phyloP scores from a whole-genome alignment of 2,888 invertebrate species.

The Andrena camellia region DNA sequence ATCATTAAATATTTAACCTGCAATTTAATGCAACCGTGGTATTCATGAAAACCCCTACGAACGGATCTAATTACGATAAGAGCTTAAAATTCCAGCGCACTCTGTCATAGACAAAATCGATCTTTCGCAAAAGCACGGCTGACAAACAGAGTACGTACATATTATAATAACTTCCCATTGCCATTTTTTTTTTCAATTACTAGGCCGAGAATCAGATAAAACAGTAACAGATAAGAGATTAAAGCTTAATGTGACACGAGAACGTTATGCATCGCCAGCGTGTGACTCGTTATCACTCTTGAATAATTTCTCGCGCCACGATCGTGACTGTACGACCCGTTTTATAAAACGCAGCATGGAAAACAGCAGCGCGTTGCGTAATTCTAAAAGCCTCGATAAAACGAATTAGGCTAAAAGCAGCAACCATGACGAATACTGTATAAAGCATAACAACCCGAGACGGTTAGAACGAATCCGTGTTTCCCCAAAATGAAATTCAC shows the following conservation, averaged over 20 bases:
- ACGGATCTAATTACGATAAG: constrained; percentile 7
- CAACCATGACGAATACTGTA: neutral
- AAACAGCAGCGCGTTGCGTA: neutral
- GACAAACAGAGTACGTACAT: neutral
- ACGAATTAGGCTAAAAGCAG: neutral
- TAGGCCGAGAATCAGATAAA: neutral
- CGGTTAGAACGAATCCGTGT: neutral
- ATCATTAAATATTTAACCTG: too few relatives aligned
- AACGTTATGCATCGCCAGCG: constrained; percentile 12
- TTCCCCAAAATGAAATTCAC: neutral
- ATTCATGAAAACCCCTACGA: neutral
- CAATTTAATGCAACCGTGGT: too few relatives aligned
- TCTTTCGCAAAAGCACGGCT: neutral
- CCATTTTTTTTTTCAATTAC: constrained; percentile 18
- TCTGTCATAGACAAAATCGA: neutral
- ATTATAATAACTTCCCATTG: neutral
- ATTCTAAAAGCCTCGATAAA: neutral
- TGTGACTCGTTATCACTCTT: constrained; percentile 7
- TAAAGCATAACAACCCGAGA: neutral
- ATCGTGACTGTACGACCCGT: constrained; percentile 8
- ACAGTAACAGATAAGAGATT: constrained; percentile 13
- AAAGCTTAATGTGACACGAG: constrained; percentile 16
- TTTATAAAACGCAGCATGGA: neutral
- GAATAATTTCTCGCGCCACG: constrained; percentile 6
- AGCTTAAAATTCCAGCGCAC: neutral